Conservation (phyloP, 2,888 invertebrate species). For the Stegana nigrithorax region DNA sequence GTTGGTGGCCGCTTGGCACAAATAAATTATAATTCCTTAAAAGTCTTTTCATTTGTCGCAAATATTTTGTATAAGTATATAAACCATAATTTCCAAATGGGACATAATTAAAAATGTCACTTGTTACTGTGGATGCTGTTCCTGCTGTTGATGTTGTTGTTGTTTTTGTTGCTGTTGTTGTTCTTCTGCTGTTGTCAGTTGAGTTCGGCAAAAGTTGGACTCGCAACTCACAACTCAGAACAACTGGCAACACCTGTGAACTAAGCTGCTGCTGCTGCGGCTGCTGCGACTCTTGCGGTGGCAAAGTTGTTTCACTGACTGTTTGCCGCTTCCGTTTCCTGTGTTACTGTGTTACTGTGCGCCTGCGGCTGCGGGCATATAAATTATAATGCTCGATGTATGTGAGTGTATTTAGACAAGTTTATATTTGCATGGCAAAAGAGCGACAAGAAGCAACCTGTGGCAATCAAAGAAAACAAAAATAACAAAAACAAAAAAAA, state of each 20-base stretch:
- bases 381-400: constrained; percentile 33
- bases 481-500: constrained; percentile 24
- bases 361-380: constrained; percentile 37
- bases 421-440: too few species aligned
- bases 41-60: too few species aligned
- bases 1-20: too few species aligned
- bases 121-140: too few species aligned
- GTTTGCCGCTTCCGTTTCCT: background rate
- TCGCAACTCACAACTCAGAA: too few species aligned
- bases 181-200: too few species aligned
- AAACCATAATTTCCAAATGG: constrained; percentile 37
- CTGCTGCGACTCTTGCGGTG: background rate
- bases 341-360: background rate
- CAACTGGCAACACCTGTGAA: constrained; percentile 35
- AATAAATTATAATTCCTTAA: too few species aligned
- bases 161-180: too few species aligned
- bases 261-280: background rate
- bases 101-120: constrained; percentile 51
- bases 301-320: background rate
- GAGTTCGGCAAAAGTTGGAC: too few species aligned
- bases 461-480: constrained; percentile 48
- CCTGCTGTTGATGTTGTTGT: too few species aligned
- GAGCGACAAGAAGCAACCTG: constrained; percentile 21
- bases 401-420: too few species aligned
- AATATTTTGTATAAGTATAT: too few species aligned